Evolutionary conservation across 1,140 invertebrate genomes (phyloP).

Genomic region (Pogonomyrmex barbatus): DNA sequence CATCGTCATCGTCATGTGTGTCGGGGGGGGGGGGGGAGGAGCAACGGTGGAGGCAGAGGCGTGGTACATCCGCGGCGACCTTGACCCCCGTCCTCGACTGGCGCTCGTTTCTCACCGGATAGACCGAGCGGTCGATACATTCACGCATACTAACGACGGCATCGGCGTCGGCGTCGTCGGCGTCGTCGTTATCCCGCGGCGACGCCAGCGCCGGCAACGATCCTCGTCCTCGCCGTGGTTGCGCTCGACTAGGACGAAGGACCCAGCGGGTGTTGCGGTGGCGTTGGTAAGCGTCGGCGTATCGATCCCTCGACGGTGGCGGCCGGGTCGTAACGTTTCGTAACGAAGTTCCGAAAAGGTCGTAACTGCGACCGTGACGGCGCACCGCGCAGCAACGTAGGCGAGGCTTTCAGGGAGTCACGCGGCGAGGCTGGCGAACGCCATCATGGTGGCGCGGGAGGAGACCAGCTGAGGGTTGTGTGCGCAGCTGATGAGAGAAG

Average conservation of each 20-base stretch:
- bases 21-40: not conserved
- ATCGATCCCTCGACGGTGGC: slow-evolving; percentile 76
- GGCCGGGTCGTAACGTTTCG: slow-evolving; percentile 62
- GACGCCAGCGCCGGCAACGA: slow-evolving; percentile 61
- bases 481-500: slow-evolving; percentile 53
- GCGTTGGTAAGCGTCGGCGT: slow-evolving; percentile 70
- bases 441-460: slow-evolving; percentile 49
- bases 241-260: slow-evolving; percentile 62
- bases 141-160: slow-evolving; percentile 56
- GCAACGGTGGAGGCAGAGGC: slow-evolving; percentile 70
- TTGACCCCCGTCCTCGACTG: slow-evolving; percentile 84
- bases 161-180: slow-evolving; percentile 49
- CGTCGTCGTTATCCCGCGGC: slow-evolving; percentile 58
- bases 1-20: not conserved
- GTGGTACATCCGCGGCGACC: slow-evolving; percentile 83
- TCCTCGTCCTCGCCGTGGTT: slow-evolving; percentile 31
- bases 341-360: slow-evolving; percentile 64
- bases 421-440: slow-evolving; percentile 48
- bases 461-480: slow-evolving; percentile 48
- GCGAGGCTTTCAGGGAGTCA: slow-evolving; percentile 37
- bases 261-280: slow-evolving; percentile 69
- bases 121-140: slow-evolving; percentile 82
- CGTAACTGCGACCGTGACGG: slow-evolving; percentile 30
- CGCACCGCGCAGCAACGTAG: not conserved
- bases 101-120: slow-evolving; percentile 78